Percentiles rank a stretch among this genome's conserved stretches.
Evolutionary conservation across 2,797 vertebrate species (phyloP).

Genomic region (Bovichtus variegatus): DNA sequence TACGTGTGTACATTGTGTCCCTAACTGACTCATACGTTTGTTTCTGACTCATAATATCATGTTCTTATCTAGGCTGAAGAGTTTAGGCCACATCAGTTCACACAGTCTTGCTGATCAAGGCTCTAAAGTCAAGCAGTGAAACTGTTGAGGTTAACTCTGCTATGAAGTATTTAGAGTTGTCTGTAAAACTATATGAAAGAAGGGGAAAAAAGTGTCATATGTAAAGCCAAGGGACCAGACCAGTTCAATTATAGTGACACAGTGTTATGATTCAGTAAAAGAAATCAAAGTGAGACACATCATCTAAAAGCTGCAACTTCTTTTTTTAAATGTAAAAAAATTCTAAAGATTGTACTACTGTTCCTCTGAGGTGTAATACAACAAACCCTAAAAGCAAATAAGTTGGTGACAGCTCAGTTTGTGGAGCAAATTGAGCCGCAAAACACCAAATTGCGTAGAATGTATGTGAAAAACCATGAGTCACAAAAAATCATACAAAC

Average conservation of each 20-base stretch:
- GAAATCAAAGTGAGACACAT: background rate
- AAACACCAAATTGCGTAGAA: background rate
- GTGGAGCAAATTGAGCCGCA: background rate
- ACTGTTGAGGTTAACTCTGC: background rate
- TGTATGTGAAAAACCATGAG: background rate
- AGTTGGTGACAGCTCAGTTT: background rate
- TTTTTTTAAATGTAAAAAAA: background rate
- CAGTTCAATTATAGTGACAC: background rate
- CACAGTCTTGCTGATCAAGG: background rate
- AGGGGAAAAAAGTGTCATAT: background rate
- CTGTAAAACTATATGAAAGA: background rate
- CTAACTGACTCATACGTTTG: constrained; percentile 1
- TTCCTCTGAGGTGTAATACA: background rate
- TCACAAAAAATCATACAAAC: background rate
- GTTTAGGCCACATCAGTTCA: background rate
- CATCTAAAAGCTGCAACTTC: background rate
- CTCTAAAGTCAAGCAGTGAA: background rate
- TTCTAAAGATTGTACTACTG: background rate
- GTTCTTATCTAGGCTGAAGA: background rate
- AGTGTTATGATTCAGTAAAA: background rate
- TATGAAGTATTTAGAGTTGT: background rate
- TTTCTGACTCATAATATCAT: background rate
- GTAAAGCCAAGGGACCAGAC: constrained; percentile 5
- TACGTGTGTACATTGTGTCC: background rate
- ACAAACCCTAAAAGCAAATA: background rate